Evolutionary conservation across 2,797 vertebrate genomes (phyloP).

Genomic region (Eurystomus glaucurus): DNA sequence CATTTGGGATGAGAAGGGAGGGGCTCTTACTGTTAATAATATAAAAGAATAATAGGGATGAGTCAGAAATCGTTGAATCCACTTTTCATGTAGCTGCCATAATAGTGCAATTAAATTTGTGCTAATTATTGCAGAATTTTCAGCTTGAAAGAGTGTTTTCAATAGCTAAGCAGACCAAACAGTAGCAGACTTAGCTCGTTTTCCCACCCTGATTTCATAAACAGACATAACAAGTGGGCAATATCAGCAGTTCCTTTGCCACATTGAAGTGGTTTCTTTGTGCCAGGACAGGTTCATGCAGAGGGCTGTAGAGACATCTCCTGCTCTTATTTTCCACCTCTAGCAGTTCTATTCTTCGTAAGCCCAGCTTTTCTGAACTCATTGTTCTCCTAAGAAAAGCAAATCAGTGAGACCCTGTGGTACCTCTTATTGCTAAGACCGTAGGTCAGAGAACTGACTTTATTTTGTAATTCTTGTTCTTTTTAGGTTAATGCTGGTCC

Average conservation of each 20-base stretch:
- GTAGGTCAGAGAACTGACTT: not conserved
- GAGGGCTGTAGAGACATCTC: not conserved
- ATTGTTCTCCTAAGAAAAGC: not conserved
- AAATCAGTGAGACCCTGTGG: not conserved
- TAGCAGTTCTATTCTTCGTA: not conserved
- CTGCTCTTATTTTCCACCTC: not conserved
- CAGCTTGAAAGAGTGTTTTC: not conserved
- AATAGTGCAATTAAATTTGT: not conserved
- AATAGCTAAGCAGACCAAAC: not conserved
- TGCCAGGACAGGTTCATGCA: not conserved
- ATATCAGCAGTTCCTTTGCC: not conserved
- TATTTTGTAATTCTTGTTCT: not conserved
- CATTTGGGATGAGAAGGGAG: not conserved
- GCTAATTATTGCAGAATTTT: not conserved
- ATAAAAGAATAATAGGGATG: not conserved
- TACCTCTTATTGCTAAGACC: not conserved
- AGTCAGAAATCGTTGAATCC: not conserved
- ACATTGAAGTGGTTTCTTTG: not conserved
- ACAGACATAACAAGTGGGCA: not conserved
- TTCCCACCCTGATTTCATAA: not conserved
- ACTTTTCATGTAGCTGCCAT: not conserved
- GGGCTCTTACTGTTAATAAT: not conserved
- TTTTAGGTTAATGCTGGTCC: conserved; percentile 96
- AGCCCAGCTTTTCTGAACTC: not conserved
- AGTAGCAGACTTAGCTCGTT: not conserved